Percentiles rank a stretch among this genome's conserved stretches.
These are phyloP conservation scores for Halcyon senegalensis DNA, from an alignment of 2,113 vertebrate species.

Conservation along the genomic window DNA sequence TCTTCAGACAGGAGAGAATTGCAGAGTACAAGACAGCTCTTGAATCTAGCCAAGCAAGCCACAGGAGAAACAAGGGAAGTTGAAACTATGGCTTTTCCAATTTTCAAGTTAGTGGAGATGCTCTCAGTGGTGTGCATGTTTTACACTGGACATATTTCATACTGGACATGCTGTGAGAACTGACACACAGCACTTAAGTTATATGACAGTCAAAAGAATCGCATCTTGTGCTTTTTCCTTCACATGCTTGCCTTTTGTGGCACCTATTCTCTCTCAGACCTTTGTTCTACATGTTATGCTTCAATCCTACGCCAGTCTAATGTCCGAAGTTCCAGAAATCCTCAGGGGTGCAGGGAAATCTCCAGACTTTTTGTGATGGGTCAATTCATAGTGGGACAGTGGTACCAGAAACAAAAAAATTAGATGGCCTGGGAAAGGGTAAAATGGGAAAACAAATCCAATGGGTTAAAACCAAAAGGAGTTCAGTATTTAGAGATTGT, in stretches of 20 bases:
- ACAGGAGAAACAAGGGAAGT: background rate
- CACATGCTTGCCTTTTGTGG: background rate
- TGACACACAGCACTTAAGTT: background rate
- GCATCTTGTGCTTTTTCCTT: background rate
- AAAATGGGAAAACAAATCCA: background rate
- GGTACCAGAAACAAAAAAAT: background rate
- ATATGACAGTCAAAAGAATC: background rate
- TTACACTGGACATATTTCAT: background rate
- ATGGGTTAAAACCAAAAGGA: background rate
- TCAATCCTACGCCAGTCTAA: background rate
- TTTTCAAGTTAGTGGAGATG: background rate
- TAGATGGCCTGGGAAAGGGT: background rate
- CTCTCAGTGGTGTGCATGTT: background rate
- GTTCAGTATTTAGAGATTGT: background rate
- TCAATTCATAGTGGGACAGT: background rate
- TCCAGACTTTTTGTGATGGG: background rate
- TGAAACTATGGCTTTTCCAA: background rate
- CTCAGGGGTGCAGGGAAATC: background rate
- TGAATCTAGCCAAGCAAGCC: background rate
- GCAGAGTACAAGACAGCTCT: background rate
- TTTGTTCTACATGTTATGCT: background rate
- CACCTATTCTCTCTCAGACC: background rate
- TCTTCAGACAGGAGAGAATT: background rate
- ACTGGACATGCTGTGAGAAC: background rate
- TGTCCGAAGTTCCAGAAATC: background rate